These are phyloP conservation scores for Lycorma delicatula DNA, from an alignment of 1,140 invertebrate species.

Conservation along the genomic window DNA sequence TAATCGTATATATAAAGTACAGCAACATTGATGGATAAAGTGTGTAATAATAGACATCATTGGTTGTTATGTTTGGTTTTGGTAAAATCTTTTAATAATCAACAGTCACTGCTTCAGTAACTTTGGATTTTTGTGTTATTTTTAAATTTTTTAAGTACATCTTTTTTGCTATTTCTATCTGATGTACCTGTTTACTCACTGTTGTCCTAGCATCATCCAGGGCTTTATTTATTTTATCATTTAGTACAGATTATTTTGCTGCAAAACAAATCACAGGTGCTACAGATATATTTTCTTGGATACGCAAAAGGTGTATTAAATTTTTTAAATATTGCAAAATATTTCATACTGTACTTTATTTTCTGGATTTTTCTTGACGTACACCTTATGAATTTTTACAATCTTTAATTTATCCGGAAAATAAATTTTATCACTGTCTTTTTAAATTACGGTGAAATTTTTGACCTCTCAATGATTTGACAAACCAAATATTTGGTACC, in stretches of 20 bases:
- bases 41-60: neutral
- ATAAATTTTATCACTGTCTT: too few relatives aligned
- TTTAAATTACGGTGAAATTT: too few relatives aligned
- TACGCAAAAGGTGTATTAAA: neutral
- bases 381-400: too few relatives aligned
- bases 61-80: neutral
- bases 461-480: too few relatives aligned
- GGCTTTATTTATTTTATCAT: neutral
- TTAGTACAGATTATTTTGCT: neutral
- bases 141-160: neutral
- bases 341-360: too few relatives aligned
- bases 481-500: too few relatives aligned
- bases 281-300: neutral
- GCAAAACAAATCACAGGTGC: neutral
- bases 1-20: conserved; percentile 8
- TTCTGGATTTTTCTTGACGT: too few relatives aligned
- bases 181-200: neutral
- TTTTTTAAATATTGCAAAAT: too few relatives aligned
- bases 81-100: neutral
- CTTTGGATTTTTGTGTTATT: neutral
- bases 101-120: neutral
- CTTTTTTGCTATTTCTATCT: neutral
- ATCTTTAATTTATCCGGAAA: too few relatives aligned
- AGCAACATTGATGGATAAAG: neutral
- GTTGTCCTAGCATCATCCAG: neutral